Evolutionary conservation across 2,113 vertebrate species (phyloP), one percentile per base, ranked within the genome.

Genomic region (Felis chaus): DNA sequence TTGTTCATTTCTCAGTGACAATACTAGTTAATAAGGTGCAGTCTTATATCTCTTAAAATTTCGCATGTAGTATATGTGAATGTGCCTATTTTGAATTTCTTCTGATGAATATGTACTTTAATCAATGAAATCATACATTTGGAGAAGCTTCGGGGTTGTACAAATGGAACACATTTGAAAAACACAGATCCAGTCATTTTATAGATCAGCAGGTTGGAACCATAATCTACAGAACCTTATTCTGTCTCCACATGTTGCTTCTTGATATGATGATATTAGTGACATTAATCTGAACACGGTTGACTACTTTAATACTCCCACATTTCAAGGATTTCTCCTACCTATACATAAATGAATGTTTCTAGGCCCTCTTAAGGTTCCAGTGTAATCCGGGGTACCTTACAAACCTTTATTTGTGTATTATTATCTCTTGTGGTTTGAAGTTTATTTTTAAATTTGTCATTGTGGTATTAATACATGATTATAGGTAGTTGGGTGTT

Each of bases 391-490:
- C 48, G 81, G 65, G 23, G 50, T 66, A 18, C 39, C 33, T 94
- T 93, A 36, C 11, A 96, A 55, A 45, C 25, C 12, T 94, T 96
- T 71, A 68, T 89, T 94, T 97, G 76, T 91, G 19, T 90, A 27
- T 85, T 91, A 66, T 36, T 82, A 31, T 94, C 97, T 94, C n/a
- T 92, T 87, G 63, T 89, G 25, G 39, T 79, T 97, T 90, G 39
- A 92, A 90, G 68, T 87, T 84, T 92, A 1, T 87, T 12, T 96
- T 95, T 91, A 90, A 74, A 69, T 39, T 96, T 97, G 81, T 92
- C 6, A 36, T 86, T 1, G 0, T 87, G 39, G 3, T 94, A 18
- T 78, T 96, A 41, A 69, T 90, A 91, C 6, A 36, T 86, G 53
- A 36, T 91, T 81, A 65, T 57, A 96, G 76, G 5, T 21, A 91